Evolutionary conservation across 1,140 invertebrate genomes (phyloP), one percentile per base, ranked within the genome.

Genomic region (Rhynchophorus ferrugineus): DNA sequence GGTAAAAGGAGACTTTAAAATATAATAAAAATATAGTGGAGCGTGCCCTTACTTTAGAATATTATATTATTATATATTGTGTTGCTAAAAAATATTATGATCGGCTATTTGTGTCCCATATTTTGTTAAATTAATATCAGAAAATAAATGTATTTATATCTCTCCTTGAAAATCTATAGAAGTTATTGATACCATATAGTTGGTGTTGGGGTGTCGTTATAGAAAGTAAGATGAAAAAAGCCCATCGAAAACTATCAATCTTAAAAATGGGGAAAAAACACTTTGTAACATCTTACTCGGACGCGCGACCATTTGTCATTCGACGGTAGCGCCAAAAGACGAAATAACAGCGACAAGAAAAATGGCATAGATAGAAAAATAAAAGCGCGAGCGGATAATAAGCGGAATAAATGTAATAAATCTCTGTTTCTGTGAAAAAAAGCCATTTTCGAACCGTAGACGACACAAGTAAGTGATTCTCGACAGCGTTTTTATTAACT

Each of bases 361-460:
- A 45, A 52, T 45, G 50, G 44, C 18, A 39, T 3, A 46, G 43
- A 52, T 45, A 46, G 50, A 44, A 52, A 52, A 52, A 52, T 52
- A 52, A 52, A 52, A 52, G 45, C 50, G 34, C 35, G 44, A 38
- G 42, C 34, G 36, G 51, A 54, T 54, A 54, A 54, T 54, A 54
- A 54, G 51, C 51, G 51, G 51, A 54, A 54, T 54, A 54, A 54
- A 54, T 47, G 51, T 54, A 54, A 54, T 54, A 54, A 54, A 54
- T 54, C 51, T 54, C 51, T 47, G 51, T 54, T 54, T 54, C 18
- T 13, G 11, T 17, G 49, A 36, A 54, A 49, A 45, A 54, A 54
- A 46, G 51, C 51, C 51, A 42, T 54, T 54, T 47, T 39, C 44
- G 8, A 35, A 13, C 17, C 37, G 20, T 14, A 54, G 24, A 42